These are phyloP conservation scores for Macroramphosus scolopax DNA, from an alignment of 2,797 vertebrate species.

Conservation along the genomic window DNA sequence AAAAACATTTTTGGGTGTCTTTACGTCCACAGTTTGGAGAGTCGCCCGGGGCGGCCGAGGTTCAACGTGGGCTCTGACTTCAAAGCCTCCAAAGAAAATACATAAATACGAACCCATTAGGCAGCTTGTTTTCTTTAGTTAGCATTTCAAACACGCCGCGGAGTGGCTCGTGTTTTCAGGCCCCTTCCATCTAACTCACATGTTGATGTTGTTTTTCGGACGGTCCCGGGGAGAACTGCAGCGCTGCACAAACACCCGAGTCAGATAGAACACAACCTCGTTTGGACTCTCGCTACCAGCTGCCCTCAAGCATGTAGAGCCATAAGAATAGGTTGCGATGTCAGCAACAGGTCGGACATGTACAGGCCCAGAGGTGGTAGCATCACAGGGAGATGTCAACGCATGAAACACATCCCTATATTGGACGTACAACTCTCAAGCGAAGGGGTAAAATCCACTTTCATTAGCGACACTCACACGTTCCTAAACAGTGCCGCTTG, in stretches of 20 bases:
- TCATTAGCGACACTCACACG: constrained; percentile 54
- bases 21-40: constrained; percentile 61
- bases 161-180: constrained; percentile 69
- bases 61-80: constrained; percentile 63
- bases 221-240: constrained; percentile 35
- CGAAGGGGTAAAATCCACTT: constrained; percentile 18
- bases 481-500: constrained; percentile 61
- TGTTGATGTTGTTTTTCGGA: constrained; percentile 70
- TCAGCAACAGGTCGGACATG: constrained; percentile 39
- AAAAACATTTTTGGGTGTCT: constrained; percentile 34
- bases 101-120: constrained; percentile 80
- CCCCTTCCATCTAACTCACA: constrained; percentile 43
- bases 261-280: constrained; percentile 36
- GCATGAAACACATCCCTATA: constrained; percentile 18
- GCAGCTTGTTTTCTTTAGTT: constrained; percentile 77
- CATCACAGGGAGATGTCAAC: constrained; percentile 5
- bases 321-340: constrained; percentile 51
- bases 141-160: constrained; percentile 76
- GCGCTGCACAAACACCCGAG: constrained; percentile 47
- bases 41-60: constrained; percentile 54
- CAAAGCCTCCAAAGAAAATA: constrained; percentile 79
- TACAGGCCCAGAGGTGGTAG: constrained; percentile 33
- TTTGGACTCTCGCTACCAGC: constrained; percentile 29
- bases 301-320: constrained; percentile 29
- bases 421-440: constrained; percentile 22